Evolutionary conservation across 1,140 invertebrate species (phyloP).

Genomic region (Campodea augens): DNA sequence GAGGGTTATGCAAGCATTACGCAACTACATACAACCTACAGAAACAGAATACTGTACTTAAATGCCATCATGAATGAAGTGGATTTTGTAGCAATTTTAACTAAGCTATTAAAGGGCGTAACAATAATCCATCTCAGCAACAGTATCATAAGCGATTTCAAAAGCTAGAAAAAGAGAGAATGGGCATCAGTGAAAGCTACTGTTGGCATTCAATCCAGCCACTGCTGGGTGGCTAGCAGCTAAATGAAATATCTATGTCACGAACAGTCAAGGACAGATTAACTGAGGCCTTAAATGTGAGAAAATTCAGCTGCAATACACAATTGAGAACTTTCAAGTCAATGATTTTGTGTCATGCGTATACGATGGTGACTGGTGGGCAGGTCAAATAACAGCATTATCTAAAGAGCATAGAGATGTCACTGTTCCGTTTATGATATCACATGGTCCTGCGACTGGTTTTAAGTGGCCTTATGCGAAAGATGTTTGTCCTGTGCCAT

Average conservation of each 20-base stretch:
- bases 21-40: neutral
- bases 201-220: too few relatives aligned
- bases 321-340: neutral
- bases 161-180: neutral
- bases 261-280: neutral
- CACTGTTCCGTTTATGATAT: neutral
- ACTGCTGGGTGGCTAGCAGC: neutral
- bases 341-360: neutral
- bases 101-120: neutral
- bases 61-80: too few relatives aligned
- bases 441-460: neutral
- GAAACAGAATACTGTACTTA: neutral
- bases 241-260: neutral
- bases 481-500: neutral
- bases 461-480: neutral
- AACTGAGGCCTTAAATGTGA: neutral
- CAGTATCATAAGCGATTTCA: neutral
- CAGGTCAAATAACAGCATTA: too few relatives aligned
- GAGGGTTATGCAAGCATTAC: neutral
- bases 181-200: neutral
- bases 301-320: neutral
- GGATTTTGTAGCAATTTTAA: neutral
- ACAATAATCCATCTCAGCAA: neutral
- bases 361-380: constrained; percentile 1
- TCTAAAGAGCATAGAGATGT: neutral